phyloP scores from a whole-genome alignment of 1,140 invertebrate genomes.

The Teleogryllus occipitalis region DNA sequence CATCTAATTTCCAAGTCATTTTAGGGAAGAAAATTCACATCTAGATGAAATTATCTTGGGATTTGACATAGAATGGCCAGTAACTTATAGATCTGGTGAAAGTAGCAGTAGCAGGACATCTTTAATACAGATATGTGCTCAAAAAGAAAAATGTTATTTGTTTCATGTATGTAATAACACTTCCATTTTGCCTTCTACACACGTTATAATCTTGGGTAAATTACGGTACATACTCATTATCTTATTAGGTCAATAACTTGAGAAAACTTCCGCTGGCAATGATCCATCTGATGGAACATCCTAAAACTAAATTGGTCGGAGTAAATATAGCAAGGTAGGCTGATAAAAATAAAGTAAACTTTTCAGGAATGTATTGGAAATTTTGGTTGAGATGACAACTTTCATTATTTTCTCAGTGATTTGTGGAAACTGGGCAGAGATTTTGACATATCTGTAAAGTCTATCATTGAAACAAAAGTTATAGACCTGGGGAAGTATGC shows the following conservation, averaged over 20 bases:
- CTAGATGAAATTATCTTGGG: slow-evolving; percentile 39
- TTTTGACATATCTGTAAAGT: slow-evolving; percentile 43
- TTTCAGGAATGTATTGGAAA: not conserved
- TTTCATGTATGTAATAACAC: slow-evolving; percentile 40
- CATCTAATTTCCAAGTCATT: not conserved
- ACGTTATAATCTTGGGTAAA: not conserved
- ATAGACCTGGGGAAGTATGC: slow-evolving; percentile 48
- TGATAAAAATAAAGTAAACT: not conserved
- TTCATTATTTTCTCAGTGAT: slow-evolving; percentile 41
- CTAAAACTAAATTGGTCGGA: slow-evolving; percentile 49
- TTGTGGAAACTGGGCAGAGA: slow-evolving; percentile 52
- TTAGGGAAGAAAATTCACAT: slow-evolving; percentile 39
- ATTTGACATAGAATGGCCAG: slow-evolving; percentile 57
- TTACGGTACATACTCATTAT: slow-evolving; percentile 6
- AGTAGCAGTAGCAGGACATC: slow-evolving; percentile 44
- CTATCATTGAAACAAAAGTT: slow-evolving; percentile 48
- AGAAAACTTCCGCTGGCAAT: slow-evolving; percentile 47
- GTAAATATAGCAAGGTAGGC: slow-evolving; percentile 55
- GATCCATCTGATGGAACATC: slow-evolving; percentile 43
- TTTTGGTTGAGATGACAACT: not conserved
- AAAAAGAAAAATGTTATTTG: slow-evolving; percentile 43
- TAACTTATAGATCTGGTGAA: slow-evolving; percentile 46
- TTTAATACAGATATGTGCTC: slow-evolving; percentile 47
- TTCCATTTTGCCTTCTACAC: not conserved
- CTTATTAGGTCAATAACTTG: slow-evolving; percentile 30